Evolutionary conservation across 2,888 invertebrate genomes (phyloP).

Genomic region (Drosophila kuntzei): DNA sequence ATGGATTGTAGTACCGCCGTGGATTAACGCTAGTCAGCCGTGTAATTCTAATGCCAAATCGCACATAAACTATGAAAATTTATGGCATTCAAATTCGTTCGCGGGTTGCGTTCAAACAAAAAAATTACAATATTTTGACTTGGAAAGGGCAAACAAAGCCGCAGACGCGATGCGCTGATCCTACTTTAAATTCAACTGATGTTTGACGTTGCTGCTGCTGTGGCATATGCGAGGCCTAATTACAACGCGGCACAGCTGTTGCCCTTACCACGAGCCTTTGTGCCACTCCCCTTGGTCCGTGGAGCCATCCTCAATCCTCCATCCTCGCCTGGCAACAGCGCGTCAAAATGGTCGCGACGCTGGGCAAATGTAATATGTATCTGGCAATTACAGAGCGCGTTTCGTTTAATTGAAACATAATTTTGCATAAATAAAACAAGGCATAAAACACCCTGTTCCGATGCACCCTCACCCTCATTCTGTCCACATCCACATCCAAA

Average conservation of each 20-base stretch:
- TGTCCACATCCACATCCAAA: neutral
- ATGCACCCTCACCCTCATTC: constrained; percentile 25
- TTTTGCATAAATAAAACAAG: constrained; percentile 83
- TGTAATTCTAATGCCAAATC: constrained; percentile 55
- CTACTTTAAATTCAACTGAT: constrained; percentile 77
- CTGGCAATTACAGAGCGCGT: constrained; percentile 75
- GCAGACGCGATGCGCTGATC: constrained; percentile 63
- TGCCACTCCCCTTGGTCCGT: neutral
- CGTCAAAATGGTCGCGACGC: constrained; percentile 61
- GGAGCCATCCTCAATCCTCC: constrained; percentile 11
- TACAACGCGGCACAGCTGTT: constrained; percentile 79
- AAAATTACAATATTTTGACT: constrained; percentile 77
- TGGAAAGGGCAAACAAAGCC: constrained; percentile 64
- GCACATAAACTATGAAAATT: constrained; percentile 56
- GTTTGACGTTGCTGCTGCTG: constrained; percentile 37
- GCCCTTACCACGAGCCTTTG: constrained; percentile 36
- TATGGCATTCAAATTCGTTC: constrained; percentile 62
- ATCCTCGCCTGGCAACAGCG: constrained; percentile 39
- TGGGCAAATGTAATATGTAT: constrained; percentile 53
- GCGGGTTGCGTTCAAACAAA: constrained; percentile 33
- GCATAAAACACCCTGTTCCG: constrained; percentile 81
- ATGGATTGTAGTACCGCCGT: neutral
- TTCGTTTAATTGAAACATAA: constrained; percentile 84
- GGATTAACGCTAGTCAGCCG: constrained; percentile 40
- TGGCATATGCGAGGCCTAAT: constrained; percentile 77